phyloP scores from a whole-genome alignment of 92 coral and sea anemone species.

The Scolanthus callimorphus region DNA sequence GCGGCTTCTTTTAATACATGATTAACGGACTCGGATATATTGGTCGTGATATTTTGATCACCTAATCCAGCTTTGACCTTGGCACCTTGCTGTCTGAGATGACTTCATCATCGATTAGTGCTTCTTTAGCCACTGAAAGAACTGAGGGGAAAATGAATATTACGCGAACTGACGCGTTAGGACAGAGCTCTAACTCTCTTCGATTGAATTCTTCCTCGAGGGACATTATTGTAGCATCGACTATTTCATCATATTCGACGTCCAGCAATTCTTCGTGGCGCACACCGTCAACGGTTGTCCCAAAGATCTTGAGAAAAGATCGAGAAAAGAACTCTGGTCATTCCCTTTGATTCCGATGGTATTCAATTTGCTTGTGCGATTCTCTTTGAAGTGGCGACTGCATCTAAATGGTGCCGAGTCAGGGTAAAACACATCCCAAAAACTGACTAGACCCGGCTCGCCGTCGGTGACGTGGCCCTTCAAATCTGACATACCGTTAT shows the following conservation, averaged over 20 bases:
- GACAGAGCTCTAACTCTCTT: conserved; percentile 33
- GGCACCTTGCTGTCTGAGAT: no score
- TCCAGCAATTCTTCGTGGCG: conserved; percentile 53
- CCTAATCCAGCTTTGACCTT: conserved; percentile 51
- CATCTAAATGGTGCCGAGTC: no score
- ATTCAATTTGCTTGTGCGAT: conserved; percentile 24
- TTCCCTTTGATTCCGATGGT: conserved; percentile 47
- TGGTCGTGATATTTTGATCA: conserved; percentile 27
- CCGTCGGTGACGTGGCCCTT: conserved; percentile 46
- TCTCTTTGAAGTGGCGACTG: conserved; percentile 36
- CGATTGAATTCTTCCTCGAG: conserved; percentile 24
- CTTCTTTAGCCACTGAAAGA: no score
- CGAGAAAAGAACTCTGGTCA: conserved; percentile 29
- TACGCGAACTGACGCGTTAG: no score
- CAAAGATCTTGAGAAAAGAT: conserved; percentile 50
- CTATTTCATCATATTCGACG: conserved; percentile 34
- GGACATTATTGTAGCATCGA: conserved; percentile 37
- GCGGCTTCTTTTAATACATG: conserved; percentile 45
- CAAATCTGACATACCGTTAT: conserved; percentile 38
- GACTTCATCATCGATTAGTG: no score
- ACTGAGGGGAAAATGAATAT: no score
- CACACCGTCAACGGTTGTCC: conserved; percentile 27
- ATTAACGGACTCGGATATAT: conserved; percentile 40
- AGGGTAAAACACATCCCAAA: no score
- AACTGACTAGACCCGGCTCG: no score